Percentiles rank a stretch among this genome's conserved stretches.
These are phyloP conservation scores for Lottia scabra DNA, from an alignment of 2,888 invertebrate genomes.

Conservation along the genomic window DNA sequence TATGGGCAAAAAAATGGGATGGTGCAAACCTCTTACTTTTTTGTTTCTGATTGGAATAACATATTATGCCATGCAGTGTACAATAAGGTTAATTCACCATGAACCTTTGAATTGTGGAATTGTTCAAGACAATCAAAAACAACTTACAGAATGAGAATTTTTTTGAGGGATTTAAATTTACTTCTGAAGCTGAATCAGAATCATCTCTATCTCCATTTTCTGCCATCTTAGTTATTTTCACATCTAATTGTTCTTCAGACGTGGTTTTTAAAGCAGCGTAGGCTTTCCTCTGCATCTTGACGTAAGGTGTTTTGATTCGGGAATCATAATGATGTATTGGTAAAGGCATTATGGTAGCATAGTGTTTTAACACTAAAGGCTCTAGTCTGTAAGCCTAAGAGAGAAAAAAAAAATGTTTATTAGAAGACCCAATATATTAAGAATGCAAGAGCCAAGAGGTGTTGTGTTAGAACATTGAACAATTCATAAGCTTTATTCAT, in stretches of 20 bases:
- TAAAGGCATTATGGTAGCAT: slow-evolving; percentile 75
- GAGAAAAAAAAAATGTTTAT: too few relatives aligned
- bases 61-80: too few relatives aligned
- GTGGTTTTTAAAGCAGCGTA: slow-evolving; percentile 55
- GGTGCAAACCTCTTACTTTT: too few relatives aligned
- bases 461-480: too few relatives aligned
- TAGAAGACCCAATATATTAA: too few relatives aligned
- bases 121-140: background rate
- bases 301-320: slow-evolving; percentile 68
- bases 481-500: too few relatives aligned
- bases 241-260: slow-evolving; percentile 26
- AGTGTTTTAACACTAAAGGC: slow-evolving; percentile 75
- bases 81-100: too few relatives aligned
- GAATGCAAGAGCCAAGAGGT: too few relatives aligned
- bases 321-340: slow-evolving; percentile 73
- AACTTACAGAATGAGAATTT: slow-evolving; percentile 32
- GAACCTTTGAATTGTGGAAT: too few relatives aligned
- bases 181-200: slow-evolving; percentile 16
- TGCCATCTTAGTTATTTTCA: slow-evolving; percentile 20
- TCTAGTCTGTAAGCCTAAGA: slow-evolving; percentile 73
- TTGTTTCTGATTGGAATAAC: too few relatives aligned
- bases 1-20: too few relatives aligned
- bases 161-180: slow-evolving; percentile 7
- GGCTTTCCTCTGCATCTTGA: slow-evolving; percentile 59
- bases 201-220: slow-evolving; percentile 23